Conservation (phyloP, 92 coral and sea anemone species). For the Virgularia gustaviana region DNA sequence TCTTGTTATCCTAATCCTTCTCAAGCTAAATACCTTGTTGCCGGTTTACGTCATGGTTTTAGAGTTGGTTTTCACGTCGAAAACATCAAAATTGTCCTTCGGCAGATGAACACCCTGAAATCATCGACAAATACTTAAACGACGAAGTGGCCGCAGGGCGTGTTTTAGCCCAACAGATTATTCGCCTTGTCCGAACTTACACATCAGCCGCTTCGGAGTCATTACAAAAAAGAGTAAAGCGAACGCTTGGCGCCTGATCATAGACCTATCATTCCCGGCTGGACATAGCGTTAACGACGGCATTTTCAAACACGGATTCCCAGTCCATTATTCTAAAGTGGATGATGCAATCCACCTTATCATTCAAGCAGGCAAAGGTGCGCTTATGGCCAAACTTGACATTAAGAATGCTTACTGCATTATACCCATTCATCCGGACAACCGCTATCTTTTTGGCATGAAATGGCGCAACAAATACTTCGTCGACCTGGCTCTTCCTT, state of each 20-base stretch:
- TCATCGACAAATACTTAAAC: no score
- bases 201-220: neutral
- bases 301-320: neutral
- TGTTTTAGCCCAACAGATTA: no score
- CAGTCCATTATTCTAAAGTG: neutral
- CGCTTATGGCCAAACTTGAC: constrained; percentile 18
- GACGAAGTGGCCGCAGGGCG: no score
- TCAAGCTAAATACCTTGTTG: no score
- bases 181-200: no score
- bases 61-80: neutral
- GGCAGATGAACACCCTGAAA: neutral
- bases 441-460: constrained; percentile 17
- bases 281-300: constrained; percentile 14
- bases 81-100: neutral
- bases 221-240: no score
- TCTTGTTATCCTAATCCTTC: no score
- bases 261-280: constrained; percentile 2
- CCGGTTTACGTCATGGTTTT: neutral
- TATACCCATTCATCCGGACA: neutral
- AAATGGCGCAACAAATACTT: constrained; percentile 5
- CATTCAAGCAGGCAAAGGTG: neutral
- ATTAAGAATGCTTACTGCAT: neutral
- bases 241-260: constrained; percentile 14
- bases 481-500: constrained; percentile 13
- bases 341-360: constrained; percentile 1